Percentiles rank a stretch among this genome's conserved stretches.
These are phyloP conservation scores for Drosophila kuntzei DNA, from an alignment of 2,888 invertebrate genomes.

Conservation along the genomic window DNA sequence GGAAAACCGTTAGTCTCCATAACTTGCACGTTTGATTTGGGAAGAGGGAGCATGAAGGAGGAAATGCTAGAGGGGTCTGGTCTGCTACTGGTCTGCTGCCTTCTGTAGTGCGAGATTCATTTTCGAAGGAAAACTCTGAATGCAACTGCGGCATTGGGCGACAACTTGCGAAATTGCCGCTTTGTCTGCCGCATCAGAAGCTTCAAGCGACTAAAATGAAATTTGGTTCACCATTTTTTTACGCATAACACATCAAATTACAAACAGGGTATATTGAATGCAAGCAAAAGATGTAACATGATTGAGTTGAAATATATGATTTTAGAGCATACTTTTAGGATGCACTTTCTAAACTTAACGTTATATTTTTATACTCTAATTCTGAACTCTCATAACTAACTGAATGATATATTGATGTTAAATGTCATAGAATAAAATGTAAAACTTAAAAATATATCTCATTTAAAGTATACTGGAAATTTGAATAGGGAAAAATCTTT, in stretches of 20 bases:
- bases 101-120: conserved; percentile 27
- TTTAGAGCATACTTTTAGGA: not conserved
- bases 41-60: not conserved
- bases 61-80: not conserved
- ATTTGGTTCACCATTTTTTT: conserved; percentile 50
- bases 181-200: conserved; percentile 47
- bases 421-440: too few relatives aligned
- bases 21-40: conserved; percentile 44
- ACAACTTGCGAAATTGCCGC: conserved; percentile 45
- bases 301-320: not conserved
- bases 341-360: too few relatives aligned
- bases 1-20: conserved; percentile 56
- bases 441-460: too few relatives aligned
- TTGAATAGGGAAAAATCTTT: too few relatives aligned
- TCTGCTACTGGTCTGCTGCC: conserved; percentile 24
- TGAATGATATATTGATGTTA: too few relatives aligned
- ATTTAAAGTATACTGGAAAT: too few relatives aligned
- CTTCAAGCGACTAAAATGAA: conserved; percentile 53
- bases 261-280: conserved; percentile 17
- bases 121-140: conserved; percentile 31
- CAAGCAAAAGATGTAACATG: not conserved
- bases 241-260: not conserved
- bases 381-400: too few relatives aligned
- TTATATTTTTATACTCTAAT: too few relatives aligned
- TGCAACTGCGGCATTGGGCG: conserved; percentile 21